Percentiles rank a stretch among this genome's conserved stretches.
Evolutionary conservation across 2,888 invertebrate species (phyloP).

Genomic region (Tenthredo notha): DNA sequence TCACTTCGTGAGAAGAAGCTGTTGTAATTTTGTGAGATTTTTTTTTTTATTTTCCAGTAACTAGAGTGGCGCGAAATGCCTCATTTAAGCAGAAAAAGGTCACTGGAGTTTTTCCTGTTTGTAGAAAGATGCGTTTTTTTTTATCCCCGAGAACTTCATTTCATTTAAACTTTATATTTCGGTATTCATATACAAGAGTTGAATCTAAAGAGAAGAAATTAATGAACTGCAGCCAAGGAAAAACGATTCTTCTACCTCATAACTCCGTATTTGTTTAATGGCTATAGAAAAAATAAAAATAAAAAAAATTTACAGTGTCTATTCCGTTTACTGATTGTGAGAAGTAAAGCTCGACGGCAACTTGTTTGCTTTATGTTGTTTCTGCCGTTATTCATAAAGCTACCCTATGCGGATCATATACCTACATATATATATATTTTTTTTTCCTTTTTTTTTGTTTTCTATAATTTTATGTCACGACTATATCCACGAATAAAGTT

Average conservation of each 20-base stretch:
- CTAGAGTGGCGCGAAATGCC: too few relatives aligned
- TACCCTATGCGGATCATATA: neutral
- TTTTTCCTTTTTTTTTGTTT: neutral
- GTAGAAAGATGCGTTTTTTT: neutral
- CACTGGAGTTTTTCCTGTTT: neutral
- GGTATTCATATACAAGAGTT: neutral
- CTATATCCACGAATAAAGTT: neutral
- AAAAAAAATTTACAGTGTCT: neutral
- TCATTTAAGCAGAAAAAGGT: neutral
- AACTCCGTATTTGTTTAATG: neutral
- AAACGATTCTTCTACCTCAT: neutral
- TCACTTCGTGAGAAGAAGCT: neutral
- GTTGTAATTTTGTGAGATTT: too few relatives aligned
- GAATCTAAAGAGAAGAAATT: neutral
- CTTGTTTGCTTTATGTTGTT: constrained; percentile 10
- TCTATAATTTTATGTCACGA: neutral
- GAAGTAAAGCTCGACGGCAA: neutral
- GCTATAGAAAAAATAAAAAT: too few relatives aligned
- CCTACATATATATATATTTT: too few relatives aligned
- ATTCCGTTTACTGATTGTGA: neutral
- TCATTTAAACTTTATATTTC: neutral
- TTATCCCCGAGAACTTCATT: neutral
- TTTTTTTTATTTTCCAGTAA: too few relatives aligned
- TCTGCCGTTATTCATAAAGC: neutral
- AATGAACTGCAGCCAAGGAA: neutral